phyloP scores from a whole-genome alignment of 2,888 invertebrate genomes.

The Colostygia pectinataria region DNA sequence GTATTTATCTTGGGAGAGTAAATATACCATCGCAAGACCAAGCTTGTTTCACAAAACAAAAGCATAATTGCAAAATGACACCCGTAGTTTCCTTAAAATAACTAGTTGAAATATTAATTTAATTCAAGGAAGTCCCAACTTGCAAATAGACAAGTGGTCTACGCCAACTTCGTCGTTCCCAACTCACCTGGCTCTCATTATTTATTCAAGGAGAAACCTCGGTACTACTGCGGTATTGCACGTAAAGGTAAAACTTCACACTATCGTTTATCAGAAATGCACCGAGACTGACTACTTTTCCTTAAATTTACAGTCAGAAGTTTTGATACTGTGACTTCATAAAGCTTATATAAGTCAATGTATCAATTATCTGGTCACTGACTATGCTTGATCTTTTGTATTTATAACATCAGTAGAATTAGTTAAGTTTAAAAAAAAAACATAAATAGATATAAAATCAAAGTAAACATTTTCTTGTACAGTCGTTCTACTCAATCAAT shows the following conservation, averaged over 20 bases:
- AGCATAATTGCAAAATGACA: no score
- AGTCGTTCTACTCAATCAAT: slow-evolving; percentile 9
- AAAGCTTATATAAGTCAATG: slow-evolving; percentile 6
- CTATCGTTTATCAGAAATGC: slow-evolving; percentile 50
- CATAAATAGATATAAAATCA: no score
- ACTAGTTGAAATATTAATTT: slow-evolving; percentile 19
- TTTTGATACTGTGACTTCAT: no score
- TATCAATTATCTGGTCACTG: no score
- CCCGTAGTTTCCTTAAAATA: slow-evolving; percentile 6
- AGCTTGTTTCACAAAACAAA: no score
- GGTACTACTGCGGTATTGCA: slow-evolving; percentile 50
- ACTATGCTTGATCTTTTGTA: no score
- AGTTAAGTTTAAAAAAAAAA: no score
- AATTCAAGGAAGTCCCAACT: slow-evolving; percentile 20
- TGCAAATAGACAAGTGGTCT: slow-evolving; percentile 30
- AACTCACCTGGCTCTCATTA: slow-evolving; percentile 49
- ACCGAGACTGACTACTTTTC: slow-evolving; percentile 26
- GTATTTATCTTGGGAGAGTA: no score
- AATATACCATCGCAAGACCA: no score
- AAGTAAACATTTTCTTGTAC: no score
- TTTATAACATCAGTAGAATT: no score
- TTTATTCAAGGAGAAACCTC: slow-evolving; percentile 61
- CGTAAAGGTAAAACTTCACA: slow-evolving; percentile 53
- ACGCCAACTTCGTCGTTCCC: slow-evolving; percentile 35
- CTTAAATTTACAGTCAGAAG: slow-evolving; percentile 20